Base-by-base conservation (phyloP, 2,888 invertebrate genomes). In the Philaethria dido region DNA sequence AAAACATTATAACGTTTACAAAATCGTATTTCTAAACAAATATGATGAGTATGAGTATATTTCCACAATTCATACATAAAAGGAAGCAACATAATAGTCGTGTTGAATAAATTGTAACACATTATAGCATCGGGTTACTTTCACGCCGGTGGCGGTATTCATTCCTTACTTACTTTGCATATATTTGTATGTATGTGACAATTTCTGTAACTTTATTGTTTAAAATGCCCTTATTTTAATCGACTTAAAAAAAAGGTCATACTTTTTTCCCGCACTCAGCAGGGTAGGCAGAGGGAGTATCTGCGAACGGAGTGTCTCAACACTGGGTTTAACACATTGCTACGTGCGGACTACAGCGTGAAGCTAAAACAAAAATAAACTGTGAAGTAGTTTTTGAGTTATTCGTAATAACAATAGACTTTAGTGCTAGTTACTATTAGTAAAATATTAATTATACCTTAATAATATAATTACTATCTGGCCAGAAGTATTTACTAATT, bases 71-170 rank as follows among this genome's bases (percentile, higher is more conserved):
- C 22, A n/a, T 11, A 57, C 57, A 47, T n/a, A 42, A 60, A 60
- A 47, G 60, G 60, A 60, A 60, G 18, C 57, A 20, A 57, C 42
- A 47, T 60, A 60, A 60, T 47, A 60, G 33, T 18, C 45, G 18
- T 47, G 47, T 60, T 60, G 60, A 60, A 60, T 60, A 60, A 60
- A 45, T 60, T 47, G 60, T 29, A 60, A 45, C 60, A 47, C 60
- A 60, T 60, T 60, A 60, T 47, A 14, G 60, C 60, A 18, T 60
- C 60, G 18, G 60, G 60, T 60, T 60, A 47, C 60, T 29, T 25
- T 29, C 44, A 29, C 44, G 33, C 18, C 18, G 18, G 45, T 3
- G 18, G n/a, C 0, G 3, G 13, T 4, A 16, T 25, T n/a, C 44
- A 29, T 29, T 29, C 59, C 6, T 54, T 14, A 14, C 22, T 29